A percentile compares a stretch with the other conserved stretches of the same genome.
phyloP scores from a whole-genome alignment of 2,797 vertebrate genomes.

The Myotis myotis region DNA sequence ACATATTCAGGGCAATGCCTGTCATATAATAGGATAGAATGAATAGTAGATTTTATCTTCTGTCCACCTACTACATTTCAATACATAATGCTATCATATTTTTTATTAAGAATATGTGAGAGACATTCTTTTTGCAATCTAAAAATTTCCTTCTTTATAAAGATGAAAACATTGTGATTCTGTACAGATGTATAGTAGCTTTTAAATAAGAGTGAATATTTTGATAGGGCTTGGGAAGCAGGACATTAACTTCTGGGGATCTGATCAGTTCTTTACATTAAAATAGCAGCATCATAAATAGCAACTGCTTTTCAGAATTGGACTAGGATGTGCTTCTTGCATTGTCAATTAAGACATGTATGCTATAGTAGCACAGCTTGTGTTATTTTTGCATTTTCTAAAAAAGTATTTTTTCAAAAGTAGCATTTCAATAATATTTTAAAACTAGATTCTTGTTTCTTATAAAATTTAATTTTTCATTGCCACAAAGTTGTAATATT shows the following conservation, averaged over 20 bases:
- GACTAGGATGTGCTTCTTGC: background rate
- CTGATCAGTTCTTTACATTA: constrained; percentile 47
- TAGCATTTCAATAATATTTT: constrained; percentile 50
- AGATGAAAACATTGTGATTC: background rate
- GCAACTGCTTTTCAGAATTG: constrained; percentile 33
- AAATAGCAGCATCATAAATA: constrained; percentile 25
- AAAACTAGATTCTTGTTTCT: constrained; percentile 45
- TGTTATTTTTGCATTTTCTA: constrained; percentile 53
- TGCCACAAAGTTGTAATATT: background rate
- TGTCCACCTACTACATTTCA: constrained; percentile 22
- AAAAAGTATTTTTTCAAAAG: constrained; percentile 35
- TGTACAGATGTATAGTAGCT: background rate
- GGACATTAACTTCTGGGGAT: background rate
- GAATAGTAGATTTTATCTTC: background rate
- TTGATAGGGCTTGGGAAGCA: background rate
- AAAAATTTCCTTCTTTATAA: background rate
- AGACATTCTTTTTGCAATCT: background rate
- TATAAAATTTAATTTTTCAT: constrained; percentile 33
- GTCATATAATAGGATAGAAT: background rate
- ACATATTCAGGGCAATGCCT: background rate
- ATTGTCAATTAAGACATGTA: constrained; percentile 19
- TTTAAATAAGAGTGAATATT: background rate
- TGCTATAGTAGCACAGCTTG: background rate
- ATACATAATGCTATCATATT: background rate
- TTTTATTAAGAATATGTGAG: background rate